Evolutionary conservation across 2,888 invertebrate species (phyloP), one percentile per base, ranked within the genome.

Genomic region (Microctonus aethiopoides): DNA sequence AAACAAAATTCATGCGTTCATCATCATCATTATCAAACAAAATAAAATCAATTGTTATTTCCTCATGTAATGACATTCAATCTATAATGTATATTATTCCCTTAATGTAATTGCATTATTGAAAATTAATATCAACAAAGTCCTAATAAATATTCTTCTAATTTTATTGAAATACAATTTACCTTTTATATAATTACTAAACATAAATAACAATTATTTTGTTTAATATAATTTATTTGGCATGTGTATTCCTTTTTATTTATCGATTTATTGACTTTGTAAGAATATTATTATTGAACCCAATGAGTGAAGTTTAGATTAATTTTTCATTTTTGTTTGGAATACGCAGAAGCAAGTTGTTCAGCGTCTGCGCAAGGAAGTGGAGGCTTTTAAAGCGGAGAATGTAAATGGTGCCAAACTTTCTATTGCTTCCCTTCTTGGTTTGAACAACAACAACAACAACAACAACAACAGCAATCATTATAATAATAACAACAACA

Each of bases 361-460:
- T 24, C 89, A 90, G 71, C 87, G 89, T 77, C 84, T 91, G 75
- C 86, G 90, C 59, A 88, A 88, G 78, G 90, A 90, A 77, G 83
- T 90, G 54, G 89, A 92, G 75, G 76, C 88, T 13, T 89, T 89
- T 78, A 89, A 89, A 78, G 79, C 80, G 74, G 81, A 80, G 39
- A 83, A 80, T 72, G 77, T 76, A 72, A 83, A 83, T 70, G 83
- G 80, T 68, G 78, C 78, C 34, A 82, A 83, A 81, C 75, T 83
- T 79, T 82, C 81, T 52, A 75, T 84, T 54, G 81, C 84, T 13
- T 75, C 83, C 63, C 76, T 84, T 2, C 78, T 83, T 9, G 82
- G 83, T 0, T 71, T 83, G 61, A 83, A 81, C 75, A 84, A 84
- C 75, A 84, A 84, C 74, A 83, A 83, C 72, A 79, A 80, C 57